Evolutionary conservation across 2,113 vertebrate species (phyloP), one percentile per base, ranked within the genome.

Genomic region (Genyomyrus donnyi): DNA sequence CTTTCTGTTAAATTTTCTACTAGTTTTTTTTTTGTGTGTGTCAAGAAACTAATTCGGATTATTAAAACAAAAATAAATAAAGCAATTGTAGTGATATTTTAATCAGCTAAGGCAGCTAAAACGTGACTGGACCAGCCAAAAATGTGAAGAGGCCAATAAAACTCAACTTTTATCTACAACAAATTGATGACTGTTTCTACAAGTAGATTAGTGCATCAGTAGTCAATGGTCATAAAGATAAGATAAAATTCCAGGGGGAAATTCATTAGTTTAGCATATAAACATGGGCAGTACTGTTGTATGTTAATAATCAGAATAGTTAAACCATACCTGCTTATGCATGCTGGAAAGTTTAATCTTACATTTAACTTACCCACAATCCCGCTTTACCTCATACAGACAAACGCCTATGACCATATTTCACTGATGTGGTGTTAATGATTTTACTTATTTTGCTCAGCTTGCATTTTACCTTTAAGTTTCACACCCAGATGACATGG

Each of bases 1-100:
- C 90, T 89, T 90, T 90, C 85, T 92, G 90, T 92, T 88, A 89
- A 86, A 90, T 52, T 77, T 89, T 90, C 19, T 45, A 89, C 56
- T 49, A 48, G 48, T 56, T 66, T n/a, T 87, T 62, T 77, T 46
- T 70, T 70, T n/a, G 3, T 70, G 9, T 66, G 83, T 85, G 83
- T 42, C 21, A n/a, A 48, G 83, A 21, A 85, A 48, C 19, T 46
- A 85, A 13, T 27, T 66, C n/a, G 49, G 45, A 17, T 92, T 53
- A 87, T 27, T 85, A 49, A 48, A 46, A 50, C 39, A 70, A 89
- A 80, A n/a, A 88, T 46, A 13, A 15, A 31, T 70, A 70, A 70
- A 70, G 45, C 48, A 70, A 89, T 88, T 85, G 9, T 53, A 52
- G 74, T 17, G 52, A 17, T 66, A 46, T 50, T 83, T 53, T n/a